Evolutionary conservation across 2,797 vertebrate genomes (phyloP), one percentile per base, ranked within the genome.

Genomic region (Acanthopagrus latus): DNA sequence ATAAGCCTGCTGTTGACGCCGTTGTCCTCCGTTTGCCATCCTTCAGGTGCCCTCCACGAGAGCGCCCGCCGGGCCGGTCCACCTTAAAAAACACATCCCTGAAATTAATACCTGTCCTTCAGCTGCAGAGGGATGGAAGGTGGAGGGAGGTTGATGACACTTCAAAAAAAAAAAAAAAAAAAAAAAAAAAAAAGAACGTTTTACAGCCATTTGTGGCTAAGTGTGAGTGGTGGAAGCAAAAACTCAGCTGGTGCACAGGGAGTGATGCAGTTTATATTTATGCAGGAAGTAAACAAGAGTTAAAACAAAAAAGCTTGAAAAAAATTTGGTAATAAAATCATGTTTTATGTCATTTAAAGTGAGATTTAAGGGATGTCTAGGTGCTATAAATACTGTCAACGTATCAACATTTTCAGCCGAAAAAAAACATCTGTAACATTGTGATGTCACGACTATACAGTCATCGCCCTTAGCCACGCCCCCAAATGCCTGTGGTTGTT

Each of bases 1-100:
- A 89, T 84, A 79, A 75, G 20, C 62, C 81, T 23, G 81, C 75
- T 60, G 86, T 62, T 54, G 64, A 67, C 77, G 74, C 73, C 69
- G 76, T 74, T 67, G 76, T 76, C 58, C 57, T 41, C 70, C 46
- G 56, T 41, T 65, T 27, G 44, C 71, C 76, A 83, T 83, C 80
- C 46, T 78, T 80, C 78, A 85, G 63, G 66, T 78, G 68, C 69
- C 83, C 83, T 77, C 51, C 57, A 60, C 16, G 4, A 25, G 9
- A 64, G 56, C 16, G 14, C 48, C 63, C 46, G 72, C 56, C 14
- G 25, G 27, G 16, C 64, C 73, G 59, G n/a, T 57, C 48, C 50
- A 48, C 64, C 78, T 74, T 41, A 75, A 72, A 72, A 23, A 65
- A 69, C 55, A 69, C 62, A 63, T 60, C 67, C 29, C 54, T 38